These are phyloP conservation scores for Acropora tenuis DNA, from an alignment of 64 coral and sea anemone species.

Conservation along the genomic window DNA sequence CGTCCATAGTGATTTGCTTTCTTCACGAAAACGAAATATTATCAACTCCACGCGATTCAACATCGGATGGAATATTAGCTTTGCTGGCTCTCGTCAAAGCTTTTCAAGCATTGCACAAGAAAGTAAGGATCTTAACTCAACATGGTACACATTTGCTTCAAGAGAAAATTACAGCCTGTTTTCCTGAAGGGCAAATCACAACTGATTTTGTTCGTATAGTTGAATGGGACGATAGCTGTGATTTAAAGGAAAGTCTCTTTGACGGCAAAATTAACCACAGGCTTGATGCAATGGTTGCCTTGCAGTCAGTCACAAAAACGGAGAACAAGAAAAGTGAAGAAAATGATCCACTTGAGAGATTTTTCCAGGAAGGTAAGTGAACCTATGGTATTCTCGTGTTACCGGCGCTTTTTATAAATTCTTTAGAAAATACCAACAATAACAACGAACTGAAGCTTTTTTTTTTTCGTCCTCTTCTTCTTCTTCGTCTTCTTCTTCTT, in stretches of 20 bases:
- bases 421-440: too few relatives aligned
- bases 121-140: slow-evolving; percentile 7
- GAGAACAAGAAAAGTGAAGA: not conserved
- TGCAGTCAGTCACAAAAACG: not conserved
- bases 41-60: not conserved
- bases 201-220: not conserved
- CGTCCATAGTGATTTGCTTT: slow-evolving; percentile 24
- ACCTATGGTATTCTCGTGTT: too few relatives aligned
- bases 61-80: slow-evolving; percentile 1
- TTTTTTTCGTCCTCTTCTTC: too few relatives aligned
- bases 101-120: slow-evolving; percentile 21
- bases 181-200: not conserved
- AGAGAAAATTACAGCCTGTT: not conserved
- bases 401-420: too few relatives aligned
- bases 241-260: not conserved
- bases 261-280: slow-evolving; percentile 6
- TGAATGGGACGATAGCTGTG: not conserved
- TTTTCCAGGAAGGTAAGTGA: slow-evolving; percentile 11
- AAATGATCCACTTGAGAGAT: not conserved
- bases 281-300: slow-evolving; percentile 17
- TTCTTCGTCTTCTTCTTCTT: too few relatives aligned
- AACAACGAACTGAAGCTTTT: too few relatives aligned
- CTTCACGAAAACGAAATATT: slow-evolving; percentile 1
- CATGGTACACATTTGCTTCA: not conserved
- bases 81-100: slow-evolving; percentile 4